These are phyloP conservation scores for Leptinotarsa lineolata DNA, from an alignment of 1,140 invertebrate species.

Conservation along the genomic window DNA sequence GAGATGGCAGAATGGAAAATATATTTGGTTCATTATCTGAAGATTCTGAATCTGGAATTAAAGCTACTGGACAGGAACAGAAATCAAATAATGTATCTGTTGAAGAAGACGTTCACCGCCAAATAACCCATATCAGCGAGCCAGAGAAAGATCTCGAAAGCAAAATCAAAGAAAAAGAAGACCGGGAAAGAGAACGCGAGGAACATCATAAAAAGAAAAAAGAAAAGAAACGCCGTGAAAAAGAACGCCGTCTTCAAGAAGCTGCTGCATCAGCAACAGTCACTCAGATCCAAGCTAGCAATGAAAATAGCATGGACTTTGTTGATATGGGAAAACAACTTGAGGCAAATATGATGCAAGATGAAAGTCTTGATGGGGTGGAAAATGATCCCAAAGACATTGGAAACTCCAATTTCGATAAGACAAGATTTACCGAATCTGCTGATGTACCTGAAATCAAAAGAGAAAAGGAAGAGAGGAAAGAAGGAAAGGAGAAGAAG, in stretches of 20 bases:
- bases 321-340: constrained; percentile 78
- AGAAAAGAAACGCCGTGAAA: constrained; percentile 74
- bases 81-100: constrained; percentile 28
- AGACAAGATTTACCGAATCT: constrained; percentile 62
- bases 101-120: constrained; percentile 38
- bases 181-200: constrained; percentile 57
- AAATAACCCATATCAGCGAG: constrained; percentile 38
- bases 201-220: constrained; percentile 62
- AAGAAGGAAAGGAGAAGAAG: constrained; percentile 75
- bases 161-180: constrained; percentile 49
- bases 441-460: constrained; percentile 52
- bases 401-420: constrained; percentile 42
- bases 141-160: constrained; percentile 44
- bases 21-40: constrained; percentile 86
- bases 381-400: constrained; percentile 50
- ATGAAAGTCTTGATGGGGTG: constrained; percentile 51
- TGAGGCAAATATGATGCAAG: constrained; percentile 75
- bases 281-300: constrained; percentile 59
- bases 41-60: constrained; percentile 58
- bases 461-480: constrained; percentile 53
- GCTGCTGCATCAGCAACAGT: constrained; percentile 48
- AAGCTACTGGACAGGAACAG: constrained; percentile 35
- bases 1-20: constrained; percentile 81
- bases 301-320: constrained; percentile 79
- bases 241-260: constrained; percentile 53